Conservation (phyloP, 2,113 vertebrate genomes). For the Gobio gobio region DNA sequence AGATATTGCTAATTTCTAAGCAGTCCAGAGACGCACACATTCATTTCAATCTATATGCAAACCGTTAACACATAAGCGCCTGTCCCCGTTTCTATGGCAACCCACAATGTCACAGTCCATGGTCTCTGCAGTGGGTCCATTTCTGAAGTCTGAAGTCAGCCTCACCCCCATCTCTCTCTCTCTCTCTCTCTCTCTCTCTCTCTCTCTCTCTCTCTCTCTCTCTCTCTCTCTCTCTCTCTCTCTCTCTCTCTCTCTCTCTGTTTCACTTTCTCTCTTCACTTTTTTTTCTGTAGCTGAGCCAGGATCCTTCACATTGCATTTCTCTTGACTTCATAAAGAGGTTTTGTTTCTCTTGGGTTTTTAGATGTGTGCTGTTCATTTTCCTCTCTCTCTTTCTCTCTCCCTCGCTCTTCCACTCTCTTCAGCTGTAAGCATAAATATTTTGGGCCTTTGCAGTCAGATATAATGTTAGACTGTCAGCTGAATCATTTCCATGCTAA, state of each 20-base stretch:
- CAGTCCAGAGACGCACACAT: constrained; percentile 27
- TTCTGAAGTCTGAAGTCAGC: constrained; percentile 51
- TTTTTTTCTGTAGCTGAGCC: constrained; percentile 26
- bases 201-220: not conserved
- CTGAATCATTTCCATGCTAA: constrained; percentile 75
- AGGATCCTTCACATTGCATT: constrained; percentile 39
- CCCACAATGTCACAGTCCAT: constrained; percentile 45
- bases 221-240: not conserved
- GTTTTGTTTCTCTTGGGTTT: constrained; percentile 47
- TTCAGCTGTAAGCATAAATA: constrained; percentile 70
- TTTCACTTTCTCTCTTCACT: constrained; percentile 12
- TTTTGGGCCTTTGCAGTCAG: constrained; percentile 66
- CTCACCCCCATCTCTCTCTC: constrained; percentile 11
- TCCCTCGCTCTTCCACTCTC: constrained; percentile 27
- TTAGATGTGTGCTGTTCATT: constrained; percentile 38
- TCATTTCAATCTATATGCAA: constrained; percentile 58
- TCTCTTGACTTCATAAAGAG: constrained; percentile 32
- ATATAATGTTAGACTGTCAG: constrained; percentile 70
- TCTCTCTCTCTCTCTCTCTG: constrained; percentile 39
- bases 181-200: constrained; percentile 29
- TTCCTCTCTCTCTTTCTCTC: constrained; percentile 28
- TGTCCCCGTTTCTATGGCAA: constrained; percentile 70
- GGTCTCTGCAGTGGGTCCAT: constrained; percentile 46
- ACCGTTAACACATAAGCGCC: constrained; percentile 49
- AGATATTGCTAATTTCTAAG: constrained; percentile 30